Conservation (phyloP, 2,888 invertebrate species). For the Nebria brevicollis region DNA sequence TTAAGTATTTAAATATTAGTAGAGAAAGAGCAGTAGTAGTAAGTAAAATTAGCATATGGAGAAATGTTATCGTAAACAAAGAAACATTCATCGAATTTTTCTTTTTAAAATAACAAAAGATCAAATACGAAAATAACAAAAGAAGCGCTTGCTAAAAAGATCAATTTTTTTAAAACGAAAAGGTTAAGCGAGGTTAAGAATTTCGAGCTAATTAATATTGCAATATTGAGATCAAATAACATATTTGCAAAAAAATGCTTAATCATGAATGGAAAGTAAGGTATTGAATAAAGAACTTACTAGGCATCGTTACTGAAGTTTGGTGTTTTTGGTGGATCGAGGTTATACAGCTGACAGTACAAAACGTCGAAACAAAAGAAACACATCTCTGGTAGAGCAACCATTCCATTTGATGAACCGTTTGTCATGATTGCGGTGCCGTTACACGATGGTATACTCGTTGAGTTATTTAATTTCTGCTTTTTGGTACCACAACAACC, state of each 20-base stretch:
- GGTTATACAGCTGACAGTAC: slow-evolving; percentile 91
- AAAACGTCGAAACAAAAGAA: slow-evolving; percentile 99
- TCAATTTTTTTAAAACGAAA: slow-evolving; percentile 9
- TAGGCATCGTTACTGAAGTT: slow-evolving; percentile 94
- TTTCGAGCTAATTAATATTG: slow-evolving; percentile 4
- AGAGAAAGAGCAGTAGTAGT: too few species aligned
- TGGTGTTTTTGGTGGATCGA: slow-evolving; percentile 91
- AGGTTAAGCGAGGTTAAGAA: slow-evolving; percentile 16
- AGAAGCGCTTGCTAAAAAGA: neutral
- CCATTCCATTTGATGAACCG: slow-evolving; percentile 66
- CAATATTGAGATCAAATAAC: neutral
- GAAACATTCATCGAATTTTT: too few species aligned
- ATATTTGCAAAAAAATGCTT: neutral
- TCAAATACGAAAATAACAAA: too few species aligned
- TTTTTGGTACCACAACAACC: slow-evolving; percentile 93
- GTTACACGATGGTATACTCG: slow-evolving; percentile 59
- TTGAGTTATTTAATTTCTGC: slow-evolving; percentile 82
- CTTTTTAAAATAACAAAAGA: too few species aligned
- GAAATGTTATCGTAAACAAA: too few species aligned
- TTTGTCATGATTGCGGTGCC: slow-evolving; percentile 56
- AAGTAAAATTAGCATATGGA: too few species aligned
- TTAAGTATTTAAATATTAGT: too few species aligned
- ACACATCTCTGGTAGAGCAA: slow-evolving; percentile 96
- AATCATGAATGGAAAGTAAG: slow-evolving; percentile 7
- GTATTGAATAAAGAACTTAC: slow-evolving; percentile 71